A percentile compares a stretch with the other conserved stretches of the same genome.
phyloP scores from a whole-genome alignment of 2,888 invertebrate species.

The Molanna angustata region DNA sequence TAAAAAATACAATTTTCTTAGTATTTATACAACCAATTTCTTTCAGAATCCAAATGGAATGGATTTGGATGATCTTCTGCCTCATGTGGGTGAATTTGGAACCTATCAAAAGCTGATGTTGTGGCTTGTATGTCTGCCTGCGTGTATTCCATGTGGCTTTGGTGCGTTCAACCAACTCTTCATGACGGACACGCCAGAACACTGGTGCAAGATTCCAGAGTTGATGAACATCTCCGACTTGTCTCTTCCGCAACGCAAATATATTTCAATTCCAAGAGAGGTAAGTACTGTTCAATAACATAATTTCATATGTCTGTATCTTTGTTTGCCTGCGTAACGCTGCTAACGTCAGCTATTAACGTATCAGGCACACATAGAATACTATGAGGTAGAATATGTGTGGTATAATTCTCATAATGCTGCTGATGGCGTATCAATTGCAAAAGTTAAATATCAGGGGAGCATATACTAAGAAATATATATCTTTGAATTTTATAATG shows the following conservation, averaged over 20 bases:
- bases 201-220: slow-evolving; percentile 80
- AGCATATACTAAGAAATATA: too few relatives aligned
- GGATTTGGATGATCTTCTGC: slow-evolving; percentile 82
- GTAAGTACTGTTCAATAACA: slow-evolving; percentile 38
- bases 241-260: slow-evolving; percentile 57
- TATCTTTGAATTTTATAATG: too few relatives aligned
- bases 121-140: slow-evolving; percentile 84
- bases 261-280: slow-evolving; percentile 63
- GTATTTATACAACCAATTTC: too few relatives aligned
- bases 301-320: background rate
- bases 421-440: too few relatives aligned
- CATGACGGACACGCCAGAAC: slow-evolving; percentile 83
- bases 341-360: too few relatives aligned
- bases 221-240: slow-evolving; percentile 52
- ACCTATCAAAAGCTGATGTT: slow-evolving; percentile 81
- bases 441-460: too few relatives aligned
- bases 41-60: slow-evolving; percentile 54
- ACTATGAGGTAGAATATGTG: too few relatives aligned
- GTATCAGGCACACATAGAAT: too few relatives aligned
- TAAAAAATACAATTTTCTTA: too few relatives aligned
- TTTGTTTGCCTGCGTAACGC: background rate
- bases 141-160: slow-evolving; percentile 87
- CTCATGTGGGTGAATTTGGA: slow-evolving; percentile 86
- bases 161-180: slow-evolving; percentile 92
- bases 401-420: too few relatives aligned